A percentile compares a stretch with the other conserved stretches of the same genome.
Conservation (phyloP, 2,888 invertebrate species). For the Rhyacophila evoluta region DNA sequence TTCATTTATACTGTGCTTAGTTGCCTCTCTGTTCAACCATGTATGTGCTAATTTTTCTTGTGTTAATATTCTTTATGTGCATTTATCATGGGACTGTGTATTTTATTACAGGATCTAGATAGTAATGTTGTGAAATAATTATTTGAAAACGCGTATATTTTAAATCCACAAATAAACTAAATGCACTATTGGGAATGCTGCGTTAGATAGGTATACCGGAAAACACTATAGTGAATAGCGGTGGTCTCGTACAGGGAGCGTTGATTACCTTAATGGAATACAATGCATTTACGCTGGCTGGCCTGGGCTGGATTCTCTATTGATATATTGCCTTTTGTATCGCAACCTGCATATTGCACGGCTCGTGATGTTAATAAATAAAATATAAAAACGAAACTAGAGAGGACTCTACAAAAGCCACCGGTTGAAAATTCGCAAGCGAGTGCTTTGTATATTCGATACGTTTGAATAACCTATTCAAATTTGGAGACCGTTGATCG, state of each 20-base stretch:
- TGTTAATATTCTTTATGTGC: no score
- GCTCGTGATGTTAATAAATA: background rate
- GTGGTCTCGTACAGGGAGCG: conserved; percentile 33
- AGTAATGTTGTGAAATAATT: no score
- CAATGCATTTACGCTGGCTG: conserved; percentile 36
- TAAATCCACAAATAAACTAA: background rate
- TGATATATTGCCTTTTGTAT: conserved; percentile 36
- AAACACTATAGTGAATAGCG: conserved; percentile 5
- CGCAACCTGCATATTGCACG: background rate
- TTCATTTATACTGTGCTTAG: no score
- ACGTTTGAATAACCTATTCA: conserved; percentile 2
- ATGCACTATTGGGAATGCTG: background rate
- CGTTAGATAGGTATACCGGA: conserved; percentile 3
- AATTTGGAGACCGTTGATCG: background rate
- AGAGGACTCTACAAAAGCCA: background rate
- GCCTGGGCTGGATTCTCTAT: conserved; percentile 34
- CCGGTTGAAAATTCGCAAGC: background rate
- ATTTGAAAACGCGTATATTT: no score
- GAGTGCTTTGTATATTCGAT: background rate
- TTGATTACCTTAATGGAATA: conserved; percentile 49
- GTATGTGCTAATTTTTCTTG: no score
- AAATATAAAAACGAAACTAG: background rate
- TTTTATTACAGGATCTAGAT: no score
- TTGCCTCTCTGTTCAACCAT: no score
- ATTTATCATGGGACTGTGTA: no score